phyloP scores from a whole-genome alignment of 2,888 invertebrate species.

The Eueremaeus valkanovi region DNA sequence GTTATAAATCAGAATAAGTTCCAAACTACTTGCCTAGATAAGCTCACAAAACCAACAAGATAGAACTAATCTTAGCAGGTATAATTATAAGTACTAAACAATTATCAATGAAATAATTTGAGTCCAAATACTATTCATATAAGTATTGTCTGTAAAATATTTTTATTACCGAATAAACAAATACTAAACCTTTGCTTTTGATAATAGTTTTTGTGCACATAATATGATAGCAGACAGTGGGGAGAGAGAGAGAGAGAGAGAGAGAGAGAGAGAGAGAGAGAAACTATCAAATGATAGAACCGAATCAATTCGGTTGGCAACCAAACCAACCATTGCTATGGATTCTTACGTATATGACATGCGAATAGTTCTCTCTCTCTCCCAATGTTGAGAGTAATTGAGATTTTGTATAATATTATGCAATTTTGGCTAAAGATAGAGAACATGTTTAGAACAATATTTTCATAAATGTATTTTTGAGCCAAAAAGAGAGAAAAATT shows the following conservation, averaged over 20 bases:
- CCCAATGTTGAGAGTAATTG: too few species aligned
- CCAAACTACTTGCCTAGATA: too few species aligned
- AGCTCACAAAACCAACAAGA: too few species aligned
- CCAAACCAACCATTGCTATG: background rate
- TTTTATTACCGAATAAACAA: background rate
- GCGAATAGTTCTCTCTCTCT: too few species aligned
- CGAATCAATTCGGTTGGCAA: conserved; percentile 4
- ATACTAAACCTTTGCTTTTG: conserved; percentile 22
- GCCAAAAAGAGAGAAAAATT: background rate
- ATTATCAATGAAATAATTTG: too few species aligned
- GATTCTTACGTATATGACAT: background rate
- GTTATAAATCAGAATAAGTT: too few species aligned
- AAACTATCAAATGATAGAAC: conserved; percentile 2
- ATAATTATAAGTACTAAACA: too few species aligned
- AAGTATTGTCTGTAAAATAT: background rate
- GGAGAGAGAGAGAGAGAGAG: background rate
- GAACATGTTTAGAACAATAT: background rate
- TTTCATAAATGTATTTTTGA: too few species aligned
- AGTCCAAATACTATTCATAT: too few species aligned
- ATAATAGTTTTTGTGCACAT: conserved; percentile 8
- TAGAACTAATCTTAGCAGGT: too few species aligned
- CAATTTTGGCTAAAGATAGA: too few species aligned
- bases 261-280: background rate
- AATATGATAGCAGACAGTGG: background rate
- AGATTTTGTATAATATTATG: too few species aligned